phyloP scores from a whole-genome alignment of 2,888 invertebrate species.

The Sthenelais limicola region DNA sequence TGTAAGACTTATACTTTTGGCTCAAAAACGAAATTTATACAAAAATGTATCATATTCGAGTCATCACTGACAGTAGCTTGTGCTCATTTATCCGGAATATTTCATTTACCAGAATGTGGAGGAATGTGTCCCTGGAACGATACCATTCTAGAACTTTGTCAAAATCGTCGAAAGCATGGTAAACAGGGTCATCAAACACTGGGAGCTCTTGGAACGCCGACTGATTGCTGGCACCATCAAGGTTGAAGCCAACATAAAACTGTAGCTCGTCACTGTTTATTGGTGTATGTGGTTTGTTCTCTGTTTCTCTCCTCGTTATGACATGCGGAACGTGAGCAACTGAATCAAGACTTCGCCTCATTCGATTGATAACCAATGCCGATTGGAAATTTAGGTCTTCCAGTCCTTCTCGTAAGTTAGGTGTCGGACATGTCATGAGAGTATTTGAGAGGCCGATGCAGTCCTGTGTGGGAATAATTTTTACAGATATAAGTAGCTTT shows the following conservation, averaged over 20 bases:
- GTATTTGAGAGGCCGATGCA: background rate
- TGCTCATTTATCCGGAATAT: background rate
- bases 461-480: too few species aligned
- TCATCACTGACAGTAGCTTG: too few species aligned
- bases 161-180: background rate
- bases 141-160: background rate
- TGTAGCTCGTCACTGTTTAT: background rate
- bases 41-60: too few species aligned
- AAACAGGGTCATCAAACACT: conserved; percentile 27
- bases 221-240: conserved; percentile 15
- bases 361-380: too few species aligned
- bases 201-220: background rate
- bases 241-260: conserved; percentile 14
- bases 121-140: background rate
- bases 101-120: background rate
- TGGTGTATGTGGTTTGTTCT: background rate
- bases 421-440: conserved; percentile 21
- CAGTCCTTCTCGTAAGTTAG: background rate
- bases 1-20: too few species aligned
- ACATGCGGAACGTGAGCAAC: too few species aligned
- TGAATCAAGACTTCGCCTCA: too few species aligned
- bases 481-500: too few species aligned
- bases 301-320: too few species aligned
- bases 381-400: too few species aligned
- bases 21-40: too few species aligned